phyloP scores from a whole-genome alignment of 2,888 invertebrate species.

The Chloroclysta siterata region DNA sequence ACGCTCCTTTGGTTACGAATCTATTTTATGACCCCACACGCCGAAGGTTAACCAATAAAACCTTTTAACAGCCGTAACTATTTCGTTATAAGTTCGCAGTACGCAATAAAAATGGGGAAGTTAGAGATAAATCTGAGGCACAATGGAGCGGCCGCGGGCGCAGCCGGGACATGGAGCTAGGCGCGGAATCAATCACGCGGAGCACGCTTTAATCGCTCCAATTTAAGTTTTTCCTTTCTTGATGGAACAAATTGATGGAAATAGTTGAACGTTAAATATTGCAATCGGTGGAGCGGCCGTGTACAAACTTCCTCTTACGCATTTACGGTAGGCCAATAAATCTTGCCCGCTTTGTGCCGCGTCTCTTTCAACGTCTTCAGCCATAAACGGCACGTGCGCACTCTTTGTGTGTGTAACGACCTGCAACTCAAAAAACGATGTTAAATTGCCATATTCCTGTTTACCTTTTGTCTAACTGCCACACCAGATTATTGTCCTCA shows the following conservation, averaged over 20 bases:
- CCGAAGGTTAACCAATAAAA: conserved; percentile 85
- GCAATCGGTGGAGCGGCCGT: conserved; percentile 61
- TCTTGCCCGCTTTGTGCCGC: conserved; percentile 68
- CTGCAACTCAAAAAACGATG: conserved; percentile 69
- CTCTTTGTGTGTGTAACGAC: conserved; percentile 70
- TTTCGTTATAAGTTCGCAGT: conserved; percentile 84
- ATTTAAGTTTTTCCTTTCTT: conserved; percentile 78
- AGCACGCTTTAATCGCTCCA: conserved; percentile 71
- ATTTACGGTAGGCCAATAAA: conserved; percentile 73
- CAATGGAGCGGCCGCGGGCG: conserved; percentile 53
- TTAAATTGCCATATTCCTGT: conserved; percentile 60
- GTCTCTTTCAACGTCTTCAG: conserved; percentile 70
- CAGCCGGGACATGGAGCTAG: conserved; percentile 51
- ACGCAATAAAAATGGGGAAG: conserved; percentile 82
- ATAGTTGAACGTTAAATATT: conserved; percentile 75
- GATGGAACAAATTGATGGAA: conserved; percentile 73
- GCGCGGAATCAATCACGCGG: conserved; percentile 73
- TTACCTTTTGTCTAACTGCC: conserved; percentile 51
- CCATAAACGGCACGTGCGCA: conserved; percentile 75
- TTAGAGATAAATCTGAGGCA: conserved; percentile 78
- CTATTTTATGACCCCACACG: conserved; percentile 82
- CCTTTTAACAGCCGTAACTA: conserved; percentile 84
- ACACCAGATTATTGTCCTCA: conserved; percentile 55
- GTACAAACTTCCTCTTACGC: conserved; percentile 71
- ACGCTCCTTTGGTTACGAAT: conserved; percentile 81